Percentiles rank a stretch among this genome's conserved stretches.
Evolutionary conservation across 2,888 invertebrate genomes (phyloP).

Genomic region (Acleris literana): DNA sequence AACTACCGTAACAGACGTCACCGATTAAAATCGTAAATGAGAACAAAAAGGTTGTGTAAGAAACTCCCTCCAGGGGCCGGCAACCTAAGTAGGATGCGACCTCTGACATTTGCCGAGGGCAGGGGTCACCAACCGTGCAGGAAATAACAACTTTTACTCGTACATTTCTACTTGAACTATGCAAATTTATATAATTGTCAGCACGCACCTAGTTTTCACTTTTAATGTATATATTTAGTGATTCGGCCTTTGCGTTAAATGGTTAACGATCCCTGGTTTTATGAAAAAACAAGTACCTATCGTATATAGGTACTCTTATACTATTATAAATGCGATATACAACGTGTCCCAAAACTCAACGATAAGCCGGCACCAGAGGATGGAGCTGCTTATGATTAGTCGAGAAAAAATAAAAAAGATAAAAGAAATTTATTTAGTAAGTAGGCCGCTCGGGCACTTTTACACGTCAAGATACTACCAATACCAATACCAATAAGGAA

Average conservation of each 20-base stretch:
- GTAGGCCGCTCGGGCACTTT: too few species aligned
- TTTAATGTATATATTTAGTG: slow-evolving; percentile 32
- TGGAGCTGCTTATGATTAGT: too few species aligned
- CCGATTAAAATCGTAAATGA: slow-evolving; percentile 16
- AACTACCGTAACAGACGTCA: neutral
- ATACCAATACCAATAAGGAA: too few species aligned
- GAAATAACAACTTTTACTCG: slow-evolving; percentile 20
- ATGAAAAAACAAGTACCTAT: too few species aligned
- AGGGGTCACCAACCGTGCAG: slow-evolving; percentile 45
- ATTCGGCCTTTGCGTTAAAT: slow-evolving; percentile 12
- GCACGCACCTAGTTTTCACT: slow-evolving; percentile 32
- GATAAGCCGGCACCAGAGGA: too few species aligned
- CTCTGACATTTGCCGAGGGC: slow-evolving; percentile 53
- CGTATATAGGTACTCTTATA: too few species aligned
- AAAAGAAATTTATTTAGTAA: too few species aligned
- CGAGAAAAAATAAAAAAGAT: too few species aligned
- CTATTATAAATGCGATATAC: too few species aligned
- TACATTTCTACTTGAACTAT: slow-evolving; percentile 24
- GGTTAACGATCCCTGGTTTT: slow-evolving; percentile 20
- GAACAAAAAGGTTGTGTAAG: slow-evolving; percentile 23
- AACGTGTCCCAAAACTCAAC: too few species aligned
- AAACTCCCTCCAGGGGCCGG: slow-evolving; percentile 31
- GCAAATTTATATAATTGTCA: slow-evolving; percentile 29
- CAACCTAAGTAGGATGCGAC: slow-evolving; percentile 41
- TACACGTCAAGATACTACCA: too few species aligned